Evolutionary conservation across 2,888 invertebrate species (phyloP), one percentile per base, ranked within the genome.

Genomic region (Trilocha varians): DNA sequence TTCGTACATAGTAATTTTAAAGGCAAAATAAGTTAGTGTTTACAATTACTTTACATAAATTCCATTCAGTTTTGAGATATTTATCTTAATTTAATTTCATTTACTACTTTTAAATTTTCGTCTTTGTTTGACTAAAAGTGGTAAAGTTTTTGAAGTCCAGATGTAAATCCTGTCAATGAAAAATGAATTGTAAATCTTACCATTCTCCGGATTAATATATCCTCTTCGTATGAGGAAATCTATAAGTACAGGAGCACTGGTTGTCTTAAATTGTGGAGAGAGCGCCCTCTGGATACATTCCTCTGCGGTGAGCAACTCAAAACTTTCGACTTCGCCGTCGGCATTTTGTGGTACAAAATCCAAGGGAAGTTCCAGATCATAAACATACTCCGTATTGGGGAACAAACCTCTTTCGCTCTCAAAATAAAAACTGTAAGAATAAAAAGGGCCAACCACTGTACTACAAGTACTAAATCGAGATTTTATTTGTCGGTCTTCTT

Each of bases 221-320:
- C 97, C 96, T 80, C 95, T 96, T 65, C 98, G 89, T 66, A 98
- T 93, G 61, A 98, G 88, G 78, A 98, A 98, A 78, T 98, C 97
- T 56, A 98, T 86, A 32, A 95, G 91, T 39, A 97, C 94, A 36
- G 97, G 94, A 48, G 94, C 94, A 71, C 96, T 96, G 39, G 98
- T 98, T 34, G 96, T 96, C 77, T 98, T 98, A 73, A 97, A 98
- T 55, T 95, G 92, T 0, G 93, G 88, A 8, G 92, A 90, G 35
- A 94, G 89, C 42, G 96, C 91, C 65, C 93, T 89, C 57, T 95
- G 93, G 57, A 95, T 78, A 63, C 93, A 93, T 73, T 97, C 94
- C 55, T 90, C 89, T 14, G 95, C 93, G 36, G 96, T 91, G 46
- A 96, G 84, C 51, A 97, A 83, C 72, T 96, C 94, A 78, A 98